Base-by-base conservation (phyloP, 2,797 vertebrate genomes). In the Bradypus variegatus region DNA sequence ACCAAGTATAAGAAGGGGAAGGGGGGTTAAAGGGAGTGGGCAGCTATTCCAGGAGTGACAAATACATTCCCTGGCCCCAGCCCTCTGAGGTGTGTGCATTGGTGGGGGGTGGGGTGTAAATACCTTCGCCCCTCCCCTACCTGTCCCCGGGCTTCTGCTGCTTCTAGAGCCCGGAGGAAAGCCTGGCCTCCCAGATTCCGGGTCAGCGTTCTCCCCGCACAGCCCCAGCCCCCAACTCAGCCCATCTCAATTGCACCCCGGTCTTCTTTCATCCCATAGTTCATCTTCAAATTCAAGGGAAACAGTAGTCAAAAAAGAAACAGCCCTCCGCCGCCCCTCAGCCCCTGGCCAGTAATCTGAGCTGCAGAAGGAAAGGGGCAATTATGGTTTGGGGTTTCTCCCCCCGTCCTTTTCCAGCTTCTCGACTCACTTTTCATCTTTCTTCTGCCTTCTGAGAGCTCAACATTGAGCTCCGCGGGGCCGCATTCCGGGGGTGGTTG, bases 281-380 rank as follows among this genome's bases (percentile, higher is more conserved):
- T 93, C 80, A 90, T 85, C 83, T 93, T 80, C 75, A 80, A 86
- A 75, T 89, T 94, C 77, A 25, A 58, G 88, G 88, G 88, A 93
- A 95, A 95, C 84, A 87, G 95, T 96, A 93, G 95, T 95, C 94
- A 78, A 78, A 87, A 94, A 81, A 94, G 88, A 88, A 75, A 65
- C 79, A 90, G 91, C 27, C 79, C 67, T 67, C 55, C 5, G 0
- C 45, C 8, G 33, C 77, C 85, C 91, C 53, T 33, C n/a, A 12
- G 73, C 79, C 89, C 80, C 89, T 1, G 9, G 82, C 80, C 65
- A 33, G 92, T 92, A 89, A 94, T 55, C 88, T 6, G 89, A 95
- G 94, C 90, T 81, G 72, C 94, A 78, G 79, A 83, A 91, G 91
- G 75, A 78, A 87, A 92, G 83, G 78, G 53, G 75, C 78, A 81